Base-by-base conservation (phyloP, 1,140 invertebrate species). In the Drosophila triauraria region DNA sequence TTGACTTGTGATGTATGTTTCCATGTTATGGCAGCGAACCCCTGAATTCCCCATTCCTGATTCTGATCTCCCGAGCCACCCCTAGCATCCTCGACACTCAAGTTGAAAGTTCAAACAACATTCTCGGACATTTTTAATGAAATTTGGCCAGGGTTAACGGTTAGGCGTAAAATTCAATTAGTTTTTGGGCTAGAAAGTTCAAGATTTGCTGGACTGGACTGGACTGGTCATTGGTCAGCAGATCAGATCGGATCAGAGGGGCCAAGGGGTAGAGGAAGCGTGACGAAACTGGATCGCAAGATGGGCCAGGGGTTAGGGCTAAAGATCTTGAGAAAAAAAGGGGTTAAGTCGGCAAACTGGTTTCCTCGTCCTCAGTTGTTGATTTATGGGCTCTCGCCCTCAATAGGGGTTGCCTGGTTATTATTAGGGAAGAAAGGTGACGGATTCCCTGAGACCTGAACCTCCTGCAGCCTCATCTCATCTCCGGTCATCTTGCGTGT, bases 151-250 rank as follows among this genome's bases (percentile, higher is more conserved):
- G 38, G 69, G 46, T 27, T 53, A 57, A 30, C 44, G 59, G 62
- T 58, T 17, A 44, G 80, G 78, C 67, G 60, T 54, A 44, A 82
- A 60, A 82, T 90, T 90, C 75, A 87, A 87, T 87, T 80, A 82
- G 67, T 76, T 87, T 85, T 88, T 81, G 27, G 64, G 75, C 27
- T 64, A 75, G 54, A 90, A 90, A 91, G 78, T 85, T 91, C 78
- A 90, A 64, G 68, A 82, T 72, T 90, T 77, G 9, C 30, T 1
- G 30, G 30, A 30, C 43, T 65, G 30, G 30, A 30, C 43, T 65
- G 59, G 78, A 78, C 53, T 79, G 83, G 83, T 79, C 82, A 86
- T 62, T 64, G 74, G 71, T 58, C 25, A 70, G 38, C 17, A 30
- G 38, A 32, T 44, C 53, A 6, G 20, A 20, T 20, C 20, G 8